Evolutionary conservation across 2,888 invertebrate genomes (phyloP).

Genomic region (Rhyacophila evoluta): DNA sequence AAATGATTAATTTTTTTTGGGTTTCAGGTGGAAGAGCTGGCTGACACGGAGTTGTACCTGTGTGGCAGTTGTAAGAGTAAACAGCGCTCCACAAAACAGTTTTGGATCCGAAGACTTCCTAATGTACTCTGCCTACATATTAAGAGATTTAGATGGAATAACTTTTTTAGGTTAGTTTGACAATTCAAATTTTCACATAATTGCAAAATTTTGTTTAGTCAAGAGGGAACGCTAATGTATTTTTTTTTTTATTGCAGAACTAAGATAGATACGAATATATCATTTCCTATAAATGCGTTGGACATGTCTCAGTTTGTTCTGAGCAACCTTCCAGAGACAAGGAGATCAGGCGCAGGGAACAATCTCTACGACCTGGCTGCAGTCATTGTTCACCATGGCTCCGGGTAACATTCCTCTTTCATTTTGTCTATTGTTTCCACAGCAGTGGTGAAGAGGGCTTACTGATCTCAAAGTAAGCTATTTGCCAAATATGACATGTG

Average conservation of each 20-base stretch:
- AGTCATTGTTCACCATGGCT: constrained; percentile 85
- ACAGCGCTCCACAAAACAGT: constrained; percentile 86
- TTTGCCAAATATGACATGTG: too few species aligned
- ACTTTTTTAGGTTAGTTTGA: constrained; percentile 73
- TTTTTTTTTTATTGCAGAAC: constrained; percentile 62
- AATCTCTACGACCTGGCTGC: constrained; percentile 84
- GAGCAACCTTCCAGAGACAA: constrained; percentile 74
- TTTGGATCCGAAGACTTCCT: constrained; percentile 84
- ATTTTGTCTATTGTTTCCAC: too few species aligned
- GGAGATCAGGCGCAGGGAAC: constrained; percentile 73
- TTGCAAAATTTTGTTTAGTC: not conserved
- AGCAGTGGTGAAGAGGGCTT: too few species aligned
- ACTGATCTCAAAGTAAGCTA: too few species aligned
- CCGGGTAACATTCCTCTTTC: constrained; percentile 70
- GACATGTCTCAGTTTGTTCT: constrained; percentile 84
- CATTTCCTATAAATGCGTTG: constrained; percentile 80
- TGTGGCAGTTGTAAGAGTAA: constrained; percentile 85
- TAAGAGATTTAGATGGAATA: constrained; percentile 87
- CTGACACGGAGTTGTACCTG: constrained; percentile 85
- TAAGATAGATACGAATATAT: constrained; percentile 82
- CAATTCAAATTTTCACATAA: too few species aligned
- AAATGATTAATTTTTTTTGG: constrained; percentile 52
- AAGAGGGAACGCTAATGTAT: too few species aligned
- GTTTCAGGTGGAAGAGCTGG: constrained; percentile 79
- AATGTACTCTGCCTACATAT: constrained; percentile 87